phyloP scores from a whole-genome alignment of 2,888 invertebrate species.

The Choristoneura rosaceana region DNA sequence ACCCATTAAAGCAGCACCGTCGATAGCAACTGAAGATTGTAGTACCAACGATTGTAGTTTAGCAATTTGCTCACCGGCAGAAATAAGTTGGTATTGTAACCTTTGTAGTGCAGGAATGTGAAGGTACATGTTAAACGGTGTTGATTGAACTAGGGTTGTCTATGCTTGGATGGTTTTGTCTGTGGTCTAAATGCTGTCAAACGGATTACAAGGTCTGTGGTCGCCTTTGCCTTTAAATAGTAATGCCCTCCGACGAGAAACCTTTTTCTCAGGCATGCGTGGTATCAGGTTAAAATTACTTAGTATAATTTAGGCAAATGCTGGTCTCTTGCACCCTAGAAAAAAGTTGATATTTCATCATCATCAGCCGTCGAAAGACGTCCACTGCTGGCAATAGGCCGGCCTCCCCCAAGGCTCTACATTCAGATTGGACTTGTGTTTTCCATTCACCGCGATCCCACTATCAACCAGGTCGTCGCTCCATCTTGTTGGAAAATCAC shows the following conservation, averaged over 20 bases:
- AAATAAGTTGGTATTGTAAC: slow-evolving; percentile 16
- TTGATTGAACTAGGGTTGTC: slow-evolving; percentile 32
- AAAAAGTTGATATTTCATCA: too few relatives aligned
- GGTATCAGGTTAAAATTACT: too few relatives aligned
- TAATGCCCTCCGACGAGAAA: not conserved
- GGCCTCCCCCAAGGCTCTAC: too few relatives aligned
- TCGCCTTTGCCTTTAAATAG: not conserved
- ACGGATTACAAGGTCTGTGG: not conserved
- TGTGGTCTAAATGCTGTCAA: slow-evolving; percentile 1
- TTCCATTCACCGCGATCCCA: too few relatives aligned
- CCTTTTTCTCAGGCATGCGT: too few relatives aligned
- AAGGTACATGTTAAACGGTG: slow-evolving; percentile 26
- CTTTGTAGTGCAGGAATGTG: slow-evolving; percentile 35
- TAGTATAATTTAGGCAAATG: too few relatives aligned
- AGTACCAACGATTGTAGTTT: not conserved
- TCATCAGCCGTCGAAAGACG: too few relatives aligned
- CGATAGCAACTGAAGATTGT: not conserved
- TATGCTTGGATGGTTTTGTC: slow-evolving; percentile 13
- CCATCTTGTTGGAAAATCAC: too few relatives aligned
- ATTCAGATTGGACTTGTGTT: too few relatives aligned
- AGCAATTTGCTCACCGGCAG: not conserved
- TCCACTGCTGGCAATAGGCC: too few relatives aligned
- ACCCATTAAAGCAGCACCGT: not conserved
- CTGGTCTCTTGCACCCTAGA: too few relatives aligned
- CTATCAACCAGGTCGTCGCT: too few relatives aligned